phyloP scores from a whole-genome alignment of 1,140 invertebrate genomes.

The Pseudomyrmex concolor region DNA sequence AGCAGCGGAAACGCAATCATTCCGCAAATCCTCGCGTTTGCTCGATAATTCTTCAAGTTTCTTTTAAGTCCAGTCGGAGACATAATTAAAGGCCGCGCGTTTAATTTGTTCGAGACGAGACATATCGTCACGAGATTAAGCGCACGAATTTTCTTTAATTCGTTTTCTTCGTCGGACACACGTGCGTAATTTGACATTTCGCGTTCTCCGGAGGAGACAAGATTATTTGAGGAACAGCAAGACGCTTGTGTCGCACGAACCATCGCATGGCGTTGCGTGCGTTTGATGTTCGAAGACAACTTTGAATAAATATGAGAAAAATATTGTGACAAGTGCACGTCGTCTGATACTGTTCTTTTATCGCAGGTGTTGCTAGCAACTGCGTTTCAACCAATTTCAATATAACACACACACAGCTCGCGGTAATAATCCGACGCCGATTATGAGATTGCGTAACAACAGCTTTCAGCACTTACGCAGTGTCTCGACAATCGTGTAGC shows the following conservation, averaged over 20 bases:
- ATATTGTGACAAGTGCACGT: neutral
- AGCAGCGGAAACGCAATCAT: conserved; percentile 3
- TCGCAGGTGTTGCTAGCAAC: neutral
- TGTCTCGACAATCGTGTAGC: conserved; percentile 15
- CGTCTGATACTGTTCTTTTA: conserved; percentile 7
- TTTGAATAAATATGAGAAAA: neutral
- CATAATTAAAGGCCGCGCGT: neutral
- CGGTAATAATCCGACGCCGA: too few relatives aligned
- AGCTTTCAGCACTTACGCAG: neutral
- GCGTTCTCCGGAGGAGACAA: conserved; percentile 5
- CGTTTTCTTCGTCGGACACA: neutral
- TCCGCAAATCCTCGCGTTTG: conserved; percentile 6
- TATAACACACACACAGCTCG: too few relatives aligned
- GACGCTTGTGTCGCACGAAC: conserved; percentile 23
- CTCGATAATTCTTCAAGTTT: neutral
- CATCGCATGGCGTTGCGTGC: neutral
- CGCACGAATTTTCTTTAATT: conserved; percentile 18
- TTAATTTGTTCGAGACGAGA: conserved; percentile 1
- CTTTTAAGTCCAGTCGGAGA: neutral
- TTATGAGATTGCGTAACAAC: conserved; percentile 9
- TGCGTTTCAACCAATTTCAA: too few relatives aligned
- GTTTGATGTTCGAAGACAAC: neutral
- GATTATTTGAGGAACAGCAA: conserved; percentile 12
- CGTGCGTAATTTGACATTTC: conserved; percentile 25
- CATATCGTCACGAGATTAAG: conserved; percentile 2